These are phyloP conservation scores for Ophonus ardosiacus DNA, from an alignment of 2,888 invertebrate genomes.

Conservation along the genomic window DNA sequence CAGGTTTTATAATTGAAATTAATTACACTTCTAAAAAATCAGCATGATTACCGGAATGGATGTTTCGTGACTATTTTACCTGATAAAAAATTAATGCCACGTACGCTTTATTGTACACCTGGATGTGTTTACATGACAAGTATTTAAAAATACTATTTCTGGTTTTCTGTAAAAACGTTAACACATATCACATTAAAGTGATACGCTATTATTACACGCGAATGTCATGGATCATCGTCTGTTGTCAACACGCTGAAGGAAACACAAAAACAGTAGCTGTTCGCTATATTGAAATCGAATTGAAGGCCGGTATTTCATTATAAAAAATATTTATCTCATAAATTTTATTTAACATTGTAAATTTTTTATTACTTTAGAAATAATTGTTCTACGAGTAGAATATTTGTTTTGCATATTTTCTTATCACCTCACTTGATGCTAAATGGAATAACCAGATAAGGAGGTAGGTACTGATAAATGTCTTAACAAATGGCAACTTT, in stretches of 20 bases:
- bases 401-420: too few relatives aligned
- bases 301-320: neutral
- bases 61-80: neutral
- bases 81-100: neutral
- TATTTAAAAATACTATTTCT: neutral
- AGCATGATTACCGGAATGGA: neutral
- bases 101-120: neutral
- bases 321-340: neutral
- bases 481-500: too few relatives aligned
- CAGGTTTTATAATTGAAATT: neutral
- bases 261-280: neutral
- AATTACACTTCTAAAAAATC: neutral
- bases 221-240: conserved; percentile 15
- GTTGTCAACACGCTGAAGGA: neutral
- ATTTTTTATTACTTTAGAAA: neutral
- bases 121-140: neutral
- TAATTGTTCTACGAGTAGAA: neutral
- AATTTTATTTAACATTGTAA: neutral
- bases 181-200: conserved; percentile 23
- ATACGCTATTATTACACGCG: conserved; percentile 11
- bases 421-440: too few relatives aligned
- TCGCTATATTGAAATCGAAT: neutral
- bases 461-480: too few relatives aligned
- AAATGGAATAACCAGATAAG: too few relatives aligned
- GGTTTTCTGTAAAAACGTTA: conserved; percentile 11